phyloP scores from a whole-genome alignment of 1,140 invertebrate species.

The Heliconius hermathena region DNA sequence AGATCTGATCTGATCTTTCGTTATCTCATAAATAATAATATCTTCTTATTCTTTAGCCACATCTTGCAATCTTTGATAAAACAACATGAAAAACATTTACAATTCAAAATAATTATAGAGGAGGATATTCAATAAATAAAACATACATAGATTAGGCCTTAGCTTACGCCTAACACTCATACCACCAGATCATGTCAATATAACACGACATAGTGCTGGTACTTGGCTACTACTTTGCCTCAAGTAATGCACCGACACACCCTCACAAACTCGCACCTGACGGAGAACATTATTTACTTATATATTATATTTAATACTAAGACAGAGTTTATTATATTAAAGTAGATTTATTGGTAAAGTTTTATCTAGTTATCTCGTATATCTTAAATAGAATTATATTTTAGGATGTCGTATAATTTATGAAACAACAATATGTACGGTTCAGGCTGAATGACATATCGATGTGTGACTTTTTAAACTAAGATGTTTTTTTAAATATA shows the following conservation, averaged over 20 bases:
- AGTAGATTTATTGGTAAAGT: background rate
- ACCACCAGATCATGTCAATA: constrained; percentile 27
- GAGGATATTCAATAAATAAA: background rate
- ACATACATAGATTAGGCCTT: constrained; percentile 16
- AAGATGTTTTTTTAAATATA: constrained; percentile 14
- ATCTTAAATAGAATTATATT: constrained; percentile 24
- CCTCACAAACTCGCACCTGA: constrained; percentile 33
- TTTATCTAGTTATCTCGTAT: constrained; percentile 15
- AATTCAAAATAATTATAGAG: background rate
- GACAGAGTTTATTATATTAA: constrained; percentile 20
- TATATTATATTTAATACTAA: constrained; percentile 12
- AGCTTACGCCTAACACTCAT: constrained; percentile 36
- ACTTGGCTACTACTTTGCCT: constrained; percentile 31
- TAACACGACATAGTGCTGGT: constrained; percentile 32
- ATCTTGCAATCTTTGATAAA: background rate
- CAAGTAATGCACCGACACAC: constrained; percentile 32
- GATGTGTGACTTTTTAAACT: constrained; percentile 20
- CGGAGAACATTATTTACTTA: constrained; percentile 4
- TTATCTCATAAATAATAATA: background rate
- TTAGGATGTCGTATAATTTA: constrained; percentile 16
- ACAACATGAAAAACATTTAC: background rate
- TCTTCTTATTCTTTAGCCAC: background rate
- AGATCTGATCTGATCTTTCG: background rate
- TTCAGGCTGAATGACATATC: constrained; percentile 25
- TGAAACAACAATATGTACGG: constrained; percentile 16